These are phyloP conservation scores for Oceanodroma tethys DNA, from an alignment of 2,113 vertebrate genomes.

Conservation along the genomic window DNA sequence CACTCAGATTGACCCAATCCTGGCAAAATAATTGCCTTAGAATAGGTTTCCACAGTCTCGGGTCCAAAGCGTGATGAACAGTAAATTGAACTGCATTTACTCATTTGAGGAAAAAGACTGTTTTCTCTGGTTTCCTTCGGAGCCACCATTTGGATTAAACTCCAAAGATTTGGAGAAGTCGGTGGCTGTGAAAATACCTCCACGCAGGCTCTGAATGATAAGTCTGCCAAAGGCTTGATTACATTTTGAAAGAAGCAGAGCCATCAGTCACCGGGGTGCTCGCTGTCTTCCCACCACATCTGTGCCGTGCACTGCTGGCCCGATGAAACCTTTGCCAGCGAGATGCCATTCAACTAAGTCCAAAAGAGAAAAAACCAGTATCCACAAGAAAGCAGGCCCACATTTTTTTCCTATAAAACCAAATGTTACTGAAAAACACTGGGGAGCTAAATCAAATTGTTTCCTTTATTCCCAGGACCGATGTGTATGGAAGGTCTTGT, in stretches of 20 bases:
- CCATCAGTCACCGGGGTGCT: background rate
- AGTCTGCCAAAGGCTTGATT: background rate
- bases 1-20: background rate
- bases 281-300: fast-evolving
- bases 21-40: background rate
- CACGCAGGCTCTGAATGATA: fast-evolving
- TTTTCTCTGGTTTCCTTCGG: background rate
- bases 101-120: background rate
- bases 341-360: background rate
- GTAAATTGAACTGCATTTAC: background rate
- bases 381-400: background rate
- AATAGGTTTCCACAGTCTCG: background rate
- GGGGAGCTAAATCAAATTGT: fast-evolving
- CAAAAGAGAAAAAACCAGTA: background rate
- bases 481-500: too few species aligned
- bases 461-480: background rate
- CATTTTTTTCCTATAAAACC: background rate
- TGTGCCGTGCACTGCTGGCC: fast-evolving
- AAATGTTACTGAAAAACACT: background rate
- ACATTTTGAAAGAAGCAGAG: background rate
- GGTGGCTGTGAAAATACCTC: background rate
- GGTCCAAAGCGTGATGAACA: background rate
- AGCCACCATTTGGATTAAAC: background rate
- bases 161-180: background rate
- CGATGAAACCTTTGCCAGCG: fast-evolving